phyloP scores from a whole-genome alignment of 2,797 vertebrate species.

The Yasuhikotakia modesta region DNA sequence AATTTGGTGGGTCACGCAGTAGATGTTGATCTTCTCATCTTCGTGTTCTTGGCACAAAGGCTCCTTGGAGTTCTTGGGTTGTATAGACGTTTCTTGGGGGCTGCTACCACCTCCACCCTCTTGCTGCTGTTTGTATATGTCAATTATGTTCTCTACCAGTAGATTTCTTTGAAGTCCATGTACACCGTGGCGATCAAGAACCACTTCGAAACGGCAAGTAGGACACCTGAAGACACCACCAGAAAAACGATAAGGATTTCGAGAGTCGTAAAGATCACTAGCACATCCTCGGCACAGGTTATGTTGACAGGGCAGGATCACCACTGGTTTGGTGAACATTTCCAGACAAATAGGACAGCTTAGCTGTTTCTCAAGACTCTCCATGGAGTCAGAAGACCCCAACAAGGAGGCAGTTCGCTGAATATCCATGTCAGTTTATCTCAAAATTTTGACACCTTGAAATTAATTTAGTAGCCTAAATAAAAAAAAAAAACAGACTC shows the following conservation, averaged over 20 bases:
- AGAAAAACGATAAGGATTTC: slow-evolving; percentile 83
- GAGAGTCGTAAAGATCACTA: slow-evolving; percentile 82
- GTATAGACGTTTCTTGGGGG: slow-evolving; percentile 73
- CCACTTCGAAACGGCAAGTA: slow-evolving; percentile 94
- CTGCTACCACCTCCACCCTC: slow-evolving; percentile 65
- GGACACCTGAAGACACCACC: slow-evolving; percentile 95
- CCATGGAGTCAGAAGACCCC: slow-evolving; percentile 78
- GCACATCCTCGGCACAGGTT: slow-evolving; percentile 82
- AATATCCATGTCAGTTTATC: slow-evolving; percentile 71
- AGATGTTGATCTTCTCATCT: slow-evolving; percentile 95
- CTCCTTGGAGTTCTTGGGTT: slow-evolving; percentile 83
- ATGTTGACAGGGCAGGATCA: slow-evolving; percentile 83
- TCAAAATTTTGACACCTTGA: background rate
- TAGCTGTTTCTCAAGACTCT: slow-evolving; percentile 83
- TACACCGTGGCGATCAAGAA: slow-evolving; percentile 94
- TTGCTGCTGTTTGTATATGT: slow-evolving; percentile 95
- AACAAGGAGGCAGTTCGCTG: slow-evolving; percentile 76
- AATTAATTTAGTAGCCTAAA: slow-evolving; percentile 1
- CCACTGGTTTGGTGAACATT: slow-evolving; percentile 84
- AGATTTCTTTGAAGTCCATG: slow-evolving; percentile 95
- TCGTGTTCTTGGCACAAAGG: slow-evolving; percentile 92
- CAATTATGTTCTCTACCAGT: slow-evolving; percentile 96
- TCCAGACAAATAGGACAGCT: slow-evolving; percentile 85
- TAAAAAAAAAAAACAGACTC: background rate
- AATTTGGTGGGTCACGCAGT: slow-evolving; percentile 88